Base-by-base conservation (phyloP, 2,113 vertebrate genomes). In the Excalfactoria chinensis region DNA sequence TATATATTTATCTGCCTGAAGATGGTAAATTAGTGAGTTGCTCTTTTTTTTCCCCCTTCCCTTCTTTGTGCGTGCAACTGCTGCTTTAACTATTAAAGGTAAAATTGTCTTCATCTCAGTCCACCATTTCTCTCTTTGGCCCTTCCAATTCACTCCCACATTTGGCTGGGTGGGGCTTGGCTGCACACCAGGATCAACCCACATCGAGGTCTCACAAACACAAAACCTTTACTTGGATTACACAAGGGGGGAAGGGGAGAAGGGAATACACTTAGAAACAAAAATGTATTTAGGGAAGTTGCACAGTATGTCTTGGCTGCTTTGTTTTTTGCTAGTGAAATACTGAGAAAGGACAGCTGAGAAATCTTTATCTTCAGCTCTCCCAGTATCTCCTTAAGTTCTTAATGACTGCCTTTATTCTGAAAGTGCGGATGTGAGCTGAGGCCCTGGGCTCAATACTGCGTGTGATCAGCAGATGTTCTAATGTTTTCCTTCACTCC, bases 401-500 rank as follows among this genome's bases (percentile, higher is more conserved):
- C 18, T 48, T 11, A 11, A 28, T 44, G 16, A 16, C 30, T 67
- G 48, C 13, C 37, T 23, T 35, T 84, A 13, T 48, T 34, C 46
- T 63, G 44, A 15, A 6, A 5, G 46, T 19, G 26, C 15, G 71
- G 81, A 21, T 4, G 32, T 40, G 71, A 71, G 15, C n/a, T 44
- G 56, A 55, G 43, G 10, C 22, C 56, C 28, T 19, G 3, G 5
- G 35, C 35, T 59, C 32, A 25, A n/a, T 11, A 8, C 19, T 58
- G 30, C 3, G 5, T n/a, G 20, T 1, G 2, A 44, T 11, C 3
- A 7, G 28, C 22, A 74, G 48, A 15, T 20, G 34, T 16, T 88
- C 1, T 0, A 40, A 20, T 41, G 2, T 5, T 51, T 81, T 35
- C 26, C 64, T 18, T 10, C 9, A 7, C 2, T 5, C 11, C 1